Percentiles rank a stretch among this genome's conserved stretches.
phyloP scores from a whole-genome alignment of 2,113 vertebrate genomes.

The Orthochromis indermauri region DNA sequence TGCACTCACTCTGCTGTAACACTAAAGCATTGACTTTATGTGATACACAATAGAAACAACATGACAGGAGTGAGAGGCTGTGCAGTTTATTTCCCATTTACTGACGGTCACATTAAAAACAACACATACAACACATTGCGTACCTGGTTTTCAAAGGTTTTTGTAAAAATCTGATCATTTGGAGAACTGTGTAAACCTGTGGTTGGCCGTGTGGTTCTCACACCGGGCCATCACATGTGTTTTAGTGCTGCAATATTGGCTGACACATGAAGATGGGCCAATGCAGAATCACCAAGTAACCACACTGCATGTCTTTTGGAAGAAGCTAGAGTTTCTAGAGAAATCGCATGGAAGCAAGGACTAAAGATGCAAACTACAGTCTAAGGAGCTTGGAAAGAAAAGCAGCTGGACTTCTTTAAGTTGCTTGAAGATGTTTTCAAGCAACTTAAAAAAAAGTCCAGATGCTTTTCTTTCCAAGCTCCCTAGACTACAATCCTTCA shows the following conservation, averaged over 20 bases:
- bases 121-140: background rate
- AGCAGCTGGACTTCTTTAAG: background rate
- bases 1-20: background rate
- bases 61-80: background rate
- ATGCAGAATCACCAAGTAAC: background rate
- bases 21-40: background rate
- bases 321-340: background rate
- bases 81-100: background rate
- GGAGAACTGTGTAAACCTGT: background rate
- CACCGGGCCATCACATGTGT: background rate
- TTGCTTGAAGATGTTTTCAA: background rate
- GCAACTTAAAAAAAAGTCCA: background rate
- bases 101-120: background rate
- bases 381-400: background rate
- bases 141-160: background rate
- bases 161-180: background rate
- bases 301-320: background rate
- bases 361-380: background rate
- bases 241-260: background rate
- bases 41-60: background rate
- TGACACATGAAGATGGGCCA: background rate
- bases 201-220: background rate
- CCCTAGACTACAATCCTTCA: accelerated
- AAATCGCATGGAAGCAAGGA: background rate
- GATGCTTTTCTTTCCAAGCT: background rate